Evolutionary conservation across 30 jellyfish, hydroid and myxozoan genomes (phyloP).

Genomic region (Rhopilema esculentum): DNA sequence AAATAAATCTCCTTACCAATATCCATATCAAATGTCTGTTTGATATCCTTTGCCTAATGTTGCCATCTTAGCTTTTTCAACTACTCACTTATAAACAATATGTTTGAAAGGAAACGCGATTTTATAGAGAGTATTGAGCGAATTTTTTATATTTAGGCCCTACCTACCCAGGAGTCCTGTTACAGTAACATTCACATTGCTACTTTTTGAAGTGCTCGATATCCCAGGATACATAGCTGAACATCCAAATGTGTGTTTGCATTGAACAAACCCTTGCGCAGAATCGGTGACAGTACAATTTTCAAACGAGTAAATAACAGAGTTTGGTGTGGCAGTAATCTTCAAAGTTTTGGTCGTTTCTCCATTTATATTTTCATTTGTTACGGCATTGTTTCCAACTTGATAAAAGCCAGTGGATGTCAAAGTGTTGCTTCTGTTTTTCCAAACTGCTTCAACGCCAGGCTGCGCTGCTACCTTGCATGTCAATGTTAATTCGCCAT

Average conservation of each 20-base stretch:
- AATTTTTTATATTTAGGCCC: too few relatives aligned
- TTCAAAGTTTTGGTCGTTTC: conserved; percentile 28
- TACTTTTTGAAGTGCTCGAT: background rate
- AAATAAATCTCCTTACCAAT: background rate
- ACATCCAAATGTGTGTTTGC: conserved; percentile 27
- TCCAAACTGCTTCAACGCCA: conserved; percentile 23
- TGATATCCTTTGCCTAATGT: too few relatives aligned
- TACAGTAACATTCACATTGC: conserved; percentile 1
- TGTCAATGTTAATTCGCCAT: conserved; percentile 11
- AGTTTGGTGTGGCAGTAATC: conserved; percentile 31
- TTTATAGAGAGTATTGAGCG: too few relatives aligned
- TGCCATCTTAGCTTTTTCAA: too few relatives aligned
- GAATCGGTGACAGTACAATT: conserved; percentile 11
- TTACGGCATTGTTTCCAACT: too few relatives aligned
- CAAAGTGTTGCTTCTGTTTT: too few relatives aligned
- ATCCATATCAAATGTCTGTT: too few relatives aligned
- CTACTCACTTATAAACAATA: too few relatives aligned
- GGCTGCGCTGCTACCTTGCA: conserved; percentile 45
- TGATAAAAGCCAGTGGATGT: too few relatives aligned
- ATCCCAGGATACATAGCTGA: conserved; percentile 22
- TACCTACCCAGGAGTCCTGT: conserved; percentile 57
- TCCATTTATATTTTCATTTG: too few relatives aligned
- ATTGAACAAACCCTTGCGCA: conserved; percentile 20
- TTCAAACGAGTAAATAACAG: background rate
- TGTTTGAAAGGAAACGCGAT: too few relatives aligned